Evolutionary conservation across 2,888 invertebrate genomes (phyloP).

Genomic region (Oscheius sp.): DNA sequence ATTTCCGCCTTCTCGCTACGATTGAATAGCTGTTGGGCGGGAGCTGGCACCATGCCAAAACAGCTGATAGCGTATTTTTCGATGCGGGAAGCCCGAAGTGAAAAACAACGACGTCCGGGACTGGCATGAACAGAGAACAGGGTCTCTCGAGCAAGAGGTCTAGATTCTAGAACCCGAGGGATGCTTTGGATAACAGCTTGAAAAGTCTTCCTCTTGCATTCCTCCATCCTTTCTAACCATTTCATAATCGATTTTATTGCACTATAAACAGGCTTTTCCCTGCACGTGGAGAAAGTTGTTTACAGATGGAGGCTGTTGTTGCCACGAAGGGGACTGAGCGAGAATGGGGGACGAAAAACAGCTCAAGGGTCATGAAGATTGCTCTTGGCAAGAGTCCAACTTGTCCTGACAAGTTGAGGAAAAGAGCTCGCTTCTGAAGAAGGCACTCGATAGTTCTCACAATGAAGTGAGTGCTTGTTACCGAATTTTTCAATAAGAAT

Average conservation of each 20-base stretch:
- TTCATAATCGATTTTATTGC: not conserved
- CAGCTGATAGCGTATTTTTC: slow-evolving; percentile 37
- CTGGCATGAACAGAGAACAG: slow-evolving; percentile 28
- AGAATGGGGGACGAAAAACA: not conserved
- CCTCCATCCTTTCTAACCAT: not conserved
- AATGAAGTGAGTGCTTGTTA: not conserved
- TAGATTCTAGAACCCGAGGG: no score
- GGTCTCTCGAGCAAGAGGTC: no score
- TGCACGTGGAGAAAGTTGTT: slow-evolving; percentile 20
- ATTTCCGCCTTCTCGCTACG: not conserved
- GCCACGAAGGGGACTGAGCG: not conserved
- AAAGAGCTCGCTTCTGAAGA: not conserved
- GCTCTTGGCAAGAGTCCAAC: not conserved
- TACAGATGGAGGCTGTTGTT: slow-evolving; percentile 8
- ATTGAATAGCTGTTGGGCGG: slow-evolving; percentile 11
- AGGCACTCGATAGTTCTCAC: not conserved
- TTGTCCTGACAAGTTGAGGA: not conserved
- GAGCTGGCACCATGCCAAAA: slow-evolving; percentile 28
- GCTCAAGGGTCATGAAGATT: not conserved
- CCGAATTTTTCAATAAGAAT: not conserved
- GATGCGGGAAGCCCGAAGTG: slow-evolving; percentile 3
- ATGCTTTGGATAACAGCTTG: no score
- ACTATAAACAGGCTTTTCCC: slow-evolving; percentile 11
- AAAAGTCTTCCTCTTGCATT: not conserved
- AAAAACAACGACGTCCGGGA: slow-evolving; percentile 26